These are phyloP conservation scores for Bradypus variegatus DNA, from an alignment of 2,797 vertebrate species.

Conservation along the genomic window DNA sequence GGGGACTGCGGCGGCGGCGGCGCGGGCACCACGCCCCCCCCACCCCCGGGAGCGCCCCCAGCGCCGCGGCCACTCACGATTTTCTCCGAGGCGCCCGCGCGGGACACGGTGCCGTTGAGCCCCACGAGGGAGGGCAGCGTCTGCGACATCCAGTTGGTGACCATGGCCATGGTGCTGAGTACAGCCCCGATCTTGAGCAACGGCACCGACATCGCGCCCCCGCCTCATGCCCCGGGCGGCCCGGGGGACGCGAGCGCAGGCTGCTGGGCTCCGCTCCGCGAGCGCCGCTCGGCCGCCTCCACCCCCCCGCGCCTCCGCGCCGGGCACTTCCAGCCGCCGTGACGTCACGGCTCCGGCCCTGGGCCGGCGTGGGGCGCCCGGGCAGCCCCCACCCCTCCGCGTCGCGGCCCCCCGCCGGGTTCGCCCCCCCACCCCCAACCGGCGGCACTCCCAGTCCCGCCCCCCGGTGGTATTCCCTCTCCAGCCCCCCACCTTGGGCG, in stretches of 20 bases:
- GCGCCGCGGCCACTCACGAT: conserved; percentile 79
- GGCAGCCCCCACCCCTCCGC: background rate
- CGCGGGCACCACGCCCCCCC: conserved; percentile 26
- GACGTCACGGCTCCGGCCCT: conserved; percentile 54
- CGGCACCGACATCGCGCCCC: conserved; percentile 84
- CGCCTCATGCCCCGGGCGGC: conserved; percentile 62
- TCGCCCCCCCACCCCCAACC: background rate
- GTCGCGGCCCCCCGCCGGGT: no score
- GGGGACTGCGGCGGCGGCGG: background rate
- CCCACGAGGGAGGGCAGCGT: conserved; percentile 91
- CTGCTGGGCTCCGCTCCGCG: conserved; percentile 62
- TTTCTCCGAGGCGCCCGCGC: conserved; percentile 87
- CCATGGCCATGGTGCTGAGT: conserved; percentile 98
- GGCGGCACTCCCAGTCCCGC: background rate
- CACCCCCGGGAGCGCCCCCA: conserved; percentile 45
- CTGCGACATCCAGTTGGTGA: conserved; percentile 99
- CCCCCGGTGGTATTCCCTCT: background rate
- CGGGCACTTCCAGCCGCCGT: conserved; percentile 65
- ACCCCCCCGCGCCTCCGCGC: conserved; percentile 54
- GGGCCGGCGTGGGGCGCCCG: conserved; percentile 22
- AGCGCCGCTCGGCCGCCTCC: conserved; percentile 49
- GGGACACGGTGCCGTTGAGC: conserved; percentile 88
- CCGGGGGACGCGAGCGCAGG: background rate
- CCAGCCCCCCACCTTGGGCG: background rate
- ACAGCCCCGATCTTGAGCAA: conserved; percentile 94